phyloP scores from a whole-genome alignment of 2,797 vertebrate species.

The Protonibea diacanthus region DNA sequence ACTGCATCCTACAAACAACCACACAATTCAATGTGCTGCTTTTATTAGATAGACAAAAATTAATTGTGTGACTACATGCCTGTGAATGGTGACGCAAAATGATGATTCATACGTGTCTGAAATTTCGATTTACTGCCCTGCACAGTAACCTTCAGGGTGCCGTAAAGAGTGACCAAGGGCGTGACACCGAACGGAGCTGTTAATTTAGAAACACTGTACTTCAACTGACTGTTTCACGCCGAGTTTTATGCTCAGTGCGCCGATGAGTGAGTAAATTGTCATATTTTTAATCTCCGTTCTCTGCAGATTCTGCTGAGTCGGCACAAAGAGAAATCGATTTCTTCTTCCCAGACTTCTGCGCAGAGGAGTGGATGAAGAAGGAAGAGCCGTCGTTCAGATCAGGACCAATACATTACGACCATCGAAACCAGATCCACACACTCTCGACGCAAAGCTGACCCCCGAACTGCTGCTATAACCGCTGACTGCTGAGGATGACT shows the following conservation, averaged over 20 bases:
- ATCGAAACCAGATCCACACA: slow-evolving; percentile 81
- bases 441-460: slow-evolving; percentile 61
- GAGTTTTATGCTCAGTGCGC: neutral
- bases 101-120: neutral
- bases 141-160: neutral
- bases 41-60: neutral
- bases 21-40: neutral
- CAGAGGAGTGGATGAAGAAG: slow-evolving; percentile 87
- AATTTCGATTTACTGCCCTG: neutral
- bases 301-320: slow-evolving; percentile 90
- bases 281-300: neutral
- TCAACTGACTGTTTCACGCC: neutral
- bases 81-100: too few species aligned
- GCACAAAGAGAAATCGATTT: slow-evolving; percentile 92
- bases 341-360: slow-evolving; percentile 94
- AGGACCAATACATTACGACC: slow-evolving; percentile 77
- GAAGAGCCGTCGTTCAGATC: slow-evolving; percentile 87
- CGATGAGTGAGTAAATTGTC: neutral
- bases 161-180: neutral
- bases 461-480: slow-evolving; percentile 8
- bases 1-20: neutral
- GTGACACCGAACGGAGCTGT: neutral
- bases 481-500: neutral
- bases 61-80: too few species aligned
- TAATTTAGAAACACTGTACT: neutral